Conservation (phyloP, 2,113 vertebrate genomes). For the Chascanopsetta lugubris region DNA sequence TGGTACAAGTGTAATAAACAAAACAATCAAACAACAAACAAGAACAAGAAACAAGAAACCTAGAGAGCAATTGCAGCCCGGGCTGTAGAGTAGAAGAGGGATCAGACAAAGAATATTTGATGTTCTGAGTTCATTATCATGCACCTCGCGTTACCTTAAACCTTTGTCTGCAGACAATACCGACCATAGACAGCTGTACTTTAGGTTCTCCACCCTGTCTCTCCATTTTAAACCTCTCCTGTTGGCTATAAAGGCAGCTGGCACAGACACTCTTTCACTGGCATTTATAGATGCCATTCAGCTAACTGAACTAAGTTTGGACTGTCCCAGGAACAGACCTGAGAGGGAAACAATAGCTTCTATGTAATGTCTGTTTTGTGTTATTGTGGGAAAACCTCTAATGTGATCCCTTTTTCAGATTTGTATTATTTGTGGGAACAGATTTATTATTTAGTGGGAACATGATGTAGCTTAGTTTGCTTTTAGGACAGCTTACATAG, state of each 20-base stretch:
- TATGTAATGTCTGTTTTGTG: background rate
- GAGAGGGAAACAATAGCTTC: background rate
- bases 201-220: background rate
- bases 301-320: constrained; percentile 23
- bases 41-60: no score
- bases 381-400: background rate
- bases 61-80: no score
- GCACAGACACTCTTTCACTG: constrained; percentile 8
- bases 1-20: no score
- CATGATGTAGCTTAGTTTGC: background rate
- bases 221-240: constrained; percentile 21
- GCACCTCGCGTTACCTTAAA: background rate
- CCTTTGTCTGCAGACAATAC: background rate
- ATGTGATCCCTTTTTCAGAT: background rate
- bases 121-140: background rate
- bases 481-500: background rate
- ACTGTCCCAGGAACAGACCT: background rate
- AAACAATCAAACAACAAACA: no score
- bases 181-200: constrained; percentile 15
- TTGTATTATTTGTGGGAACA: background rate
- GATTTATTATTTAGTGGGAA: constrained; percentile 2
- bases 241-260: constrained; percentile 24
- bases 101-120: background rate
- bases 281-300: constrained; percentile 23
- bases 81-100: no score